Base-by-base conservation (phyloP, 1,140 invertebrate genomes). In the Diorhabda elongata region DNA sequence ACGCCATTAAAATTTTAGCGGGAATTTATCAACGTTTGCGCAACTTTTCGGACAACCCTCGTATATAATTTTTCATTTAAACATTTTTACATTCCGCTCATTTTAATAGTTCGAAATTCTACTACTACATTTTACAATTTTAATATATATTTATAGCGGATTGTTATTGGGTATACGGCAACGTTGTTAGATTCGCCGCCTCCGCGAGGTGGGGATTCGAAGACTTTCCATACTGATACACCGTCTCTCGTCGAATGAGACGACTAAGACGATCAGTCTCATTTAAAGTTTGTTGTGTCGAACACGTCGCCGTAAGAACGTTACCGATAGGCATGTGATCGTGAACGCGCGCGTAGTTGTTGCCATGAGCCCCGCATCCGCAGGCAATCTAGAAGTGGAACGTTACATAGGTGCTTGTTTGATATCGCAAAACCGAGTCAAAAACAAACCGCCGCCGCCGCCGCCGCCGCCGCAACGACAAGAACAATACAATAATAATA, bases 391-490 rank as follows among this genome's bases (percentile, higher is more conserved):
- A 64, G 85, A 88, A 81, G 85, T 89, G 73, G 87, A 90, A 81
- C 83, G 87, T 74, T 89, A 88, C 79, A 85, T 88, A 69, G 88
- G 88, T 67, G 87, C 85, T 69, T 88, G 86, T 76, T 77, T 89
- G 59, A 88, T 90, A 65, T 85, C 86, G 9, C 83, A 85, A 77
- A 84, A 85, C 74, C 75, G 70, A 7, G 68, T 69, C 44, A 74
- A 77, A 73, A 69, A 66, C 47, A 52, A 52, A 52, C 47, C 47
- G 47, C 26, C 41, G 42, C 8, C 11, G 11, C 11, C 11, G 11
- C 11, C 11, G 11, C 11, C 11, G 11, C 11, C 9, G 45, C 45
- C 61, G 57, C 44, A 57, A 68, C 81, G 79, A 82, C 78, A 68
- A 42, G 61, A 58, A 9, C 61, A 60, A 42, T 44, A 44, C 11